A percentile compares a stretch with the other conserved stretches of the same genome.
Conservation (phyloP, 2,888 invertebrate genomes). For the Charanyca ferruginea region DNA sequence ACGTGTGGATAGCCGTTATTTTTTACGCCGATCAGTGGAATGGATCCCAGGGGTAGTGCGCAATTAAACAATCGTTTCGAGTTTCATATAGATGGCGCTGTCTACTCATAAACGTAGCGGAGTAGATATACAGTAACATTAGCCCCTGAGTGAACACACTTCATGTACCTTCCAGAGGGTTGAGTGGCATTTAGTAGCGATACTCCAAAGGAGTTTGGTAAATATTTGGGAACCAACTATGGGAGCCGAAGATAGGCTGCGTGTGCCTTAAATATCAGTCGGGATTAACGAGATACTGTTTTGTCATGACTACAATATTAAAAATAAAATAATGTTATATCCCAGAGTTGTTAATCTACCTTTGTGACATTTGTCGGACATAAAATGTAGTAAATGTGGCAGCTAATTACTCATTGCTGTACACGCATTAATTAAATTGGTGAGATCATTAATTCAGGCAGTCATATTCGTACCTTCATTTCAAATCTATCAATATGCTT, state of each 20-base stretch:
- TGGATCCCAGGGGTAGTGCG: slow-evolving; percentile 54
- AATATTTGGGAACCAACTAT: slow-evolving; percentile 36
- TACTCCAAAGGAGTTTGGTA: slow-evolving; percentile 48
- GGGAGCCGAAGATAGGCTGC: not conserved
- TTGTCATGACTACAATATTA: not conserved
- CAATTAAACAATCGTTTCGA: slow-evolving; percentile 62
- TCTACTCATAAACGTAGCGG: slow-evolving; percentile 31
- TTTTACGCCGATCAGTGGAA: slow-evolving; percentile 53
- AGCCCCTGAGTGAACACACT: slow-evolving; percentile 47
- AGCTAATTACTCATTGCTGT: slow-evolving; percentile 46
- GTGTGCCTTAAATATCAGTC: slow-evolving; percentile 29
- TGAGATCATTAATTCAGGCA: slow-evolving; percentile 39
- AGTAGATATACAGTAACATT: slow-evolving; percentile 37
- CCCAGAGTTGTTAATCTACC: slow-evolving; percentile 2
- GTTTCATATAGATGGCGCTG: slow-evolving; percentile 56
- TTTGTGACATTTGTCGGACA: slow-evolving; percentile 32
- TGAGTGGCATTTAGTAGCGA: slow-evolving; percentile 50
- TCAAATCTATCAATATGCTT: slow-evolving; percentile 33
- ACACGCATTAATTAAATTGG: slow-evolving; percentile 40
- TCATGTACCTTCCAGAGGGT: slow-evolving; percentile 17
- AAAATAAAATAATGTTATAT: slow-evolving; percentile 5
- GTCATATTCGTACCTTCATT: slow-evolving; percentile 23
- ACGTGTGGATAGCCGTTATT: slow-evolving; percentile 44
- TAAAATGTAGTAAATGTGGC: slow-evolving; percentile 25
- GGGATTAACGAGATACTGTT: slow-evolving; percentile 29